Percentiles rank a stretch among this genome's conserved stretches.
These are phyloP conservation scores for Tipula lateralis DNA, from an alignment of 2,888 invertebrate species.

Conservation along the genomic window DNA sequence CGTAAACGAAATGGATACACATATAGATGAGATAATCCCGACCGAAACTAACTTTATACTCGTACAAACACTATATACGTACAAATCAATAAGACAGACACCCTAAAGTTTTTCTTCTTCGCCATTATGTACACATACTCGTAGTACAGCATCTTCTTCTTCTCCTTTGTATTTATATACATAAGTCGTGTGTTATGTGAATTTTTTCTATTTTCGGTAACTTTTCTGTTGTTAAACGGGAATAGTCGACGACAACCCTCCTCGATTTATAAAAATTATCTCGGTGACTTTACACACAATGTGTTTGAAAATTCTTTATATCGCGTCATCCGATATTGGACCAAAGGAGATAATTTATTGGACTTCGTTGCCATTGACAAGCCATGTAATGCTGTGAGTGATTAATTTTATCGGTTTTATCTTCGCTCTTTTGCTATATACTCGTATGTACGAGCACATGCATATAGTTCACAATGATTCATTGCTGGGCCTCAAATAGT, in stretches of 20 bases:
- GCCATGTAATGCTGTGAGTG: neutral
- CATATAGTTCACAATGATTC: neutral
- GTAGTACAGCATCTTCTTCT: neutral
- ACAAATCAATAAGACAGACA: neutral
- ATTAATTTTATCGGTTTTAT: slow-evolving; percentile 5
- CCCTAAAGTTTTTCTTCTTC: neutral
- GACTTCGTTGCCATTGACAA: neutral
- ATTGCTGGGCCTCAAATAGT: neutral
- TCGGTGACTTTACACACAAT: neutral
- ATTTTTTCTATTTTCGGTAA: neutral
- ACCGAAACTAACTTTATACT: neutral
- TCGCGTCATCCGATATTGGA: neutral
- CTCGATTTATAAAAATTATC: neutral
- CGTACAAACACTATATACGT: neutral
- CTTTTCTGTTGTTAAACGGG: neutral
- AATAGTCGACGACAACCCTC: neutral
- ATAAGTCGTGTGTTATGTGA: neutral
- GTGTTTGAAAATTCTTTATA: neutral
- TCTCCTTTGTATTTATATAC: neutral
- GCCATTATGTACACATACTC: neutral
- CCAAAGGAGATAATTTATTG: slow-evolving; percentile 4
- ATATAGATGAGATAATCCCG: neutral
- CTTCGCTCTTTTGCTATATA: neutral
- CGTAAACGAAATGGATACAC: no score
- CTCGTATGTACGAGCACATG: no score